phyloP scores from a whole-genome alignment of 2,797 vertebrate species.

The Sebastes minor region DNA sequence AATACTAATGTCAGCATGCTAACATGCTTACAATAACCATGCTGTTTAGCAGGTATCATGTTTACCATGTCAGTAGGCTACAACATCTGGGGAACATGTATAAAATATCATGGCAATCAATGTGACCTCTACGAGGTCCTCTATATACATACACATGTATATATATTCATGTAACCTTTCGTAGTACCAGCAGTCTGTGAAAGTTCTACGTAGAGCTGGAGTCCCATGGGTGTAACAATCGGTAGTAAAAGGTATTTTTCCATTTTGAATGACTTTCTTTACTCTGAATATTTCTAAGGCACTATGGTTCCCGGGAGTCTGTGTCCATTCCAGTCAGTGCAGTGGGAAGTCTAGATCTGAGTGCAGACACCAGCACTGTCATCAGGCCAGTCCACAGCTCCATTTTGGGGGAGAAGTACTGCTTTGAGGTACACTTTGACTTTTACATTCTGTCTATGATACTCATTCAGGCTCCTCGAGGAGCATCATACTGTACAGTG shows the following conservation, averaged over 20 bases:
- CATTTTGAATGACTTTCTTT: not conserved
- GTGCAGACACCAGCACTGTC: constrained; percentile 84
- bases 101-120: not conserved
- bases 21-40: not conserved
- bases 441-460: not conserved
- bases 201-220: not conserved
- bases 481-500: not conserved
- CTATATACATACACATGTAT: not conserved
- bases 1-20: not conserved
- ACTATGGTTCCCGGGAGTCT: constrained; percentile 86
- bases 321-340: constrained; percentile 79
- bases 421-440: constrained; percentile 89
- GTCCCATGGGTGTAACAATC: not conserved
- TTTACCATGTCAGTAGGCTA: not conserved
- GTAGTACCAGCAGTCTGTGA: not conserved
- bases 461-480: not conserved
- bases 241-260: not conserved
- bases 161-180: not conserved
- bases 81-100: not conserved
- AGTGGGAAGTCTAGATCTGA: constrained; percentile 86
- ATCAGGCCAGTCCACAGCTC: constrained; percentile 92
- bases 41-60: not conserved
- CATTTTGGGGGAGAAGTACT: constrained; percentile 91
- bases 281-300: constrained; percentile 46
- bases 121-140: not conserved